Conservation (phyloP, 2,888 invertebrate species). For the Leptopilina syphax region DNA sequence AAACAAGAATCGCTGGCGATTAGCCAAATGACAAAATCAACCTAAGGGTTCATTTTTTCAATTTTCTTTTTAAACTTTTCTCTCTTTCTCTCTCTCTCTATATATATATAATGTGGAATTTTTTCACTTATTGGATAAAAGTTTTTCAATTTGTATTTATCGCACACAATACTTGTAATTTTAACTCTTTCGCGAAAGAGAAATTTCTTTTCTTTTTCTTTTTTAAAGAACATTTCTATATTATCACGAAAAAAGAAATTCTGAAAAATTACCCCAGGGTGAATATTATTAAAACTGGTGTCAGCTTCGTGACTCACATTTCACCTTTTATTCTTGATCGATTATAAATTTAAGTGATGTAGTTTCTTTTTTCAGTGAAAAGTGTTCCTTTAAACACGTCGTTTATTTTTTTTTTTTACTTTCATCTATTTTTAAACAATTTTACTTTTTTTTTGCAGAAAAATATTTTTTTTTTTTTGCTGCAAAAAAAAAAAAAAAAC, state of each 20-base stretch:
- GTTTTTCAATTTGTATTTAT: neutral
- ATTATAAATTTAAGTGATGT: neutral
- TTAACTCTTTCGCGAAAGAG: too few relatives aligned
- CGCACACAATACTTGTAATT: too few relatives aligned
- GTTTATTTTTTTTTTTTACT: neutral
- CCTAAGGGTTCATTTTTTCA: conserved; percentile 49
- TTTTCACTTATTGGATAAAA: neutral
- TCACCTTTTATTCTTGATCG: conserved; percentile 1
- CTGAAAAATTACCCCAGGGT: neutral
- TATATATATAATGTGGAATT: neutral
- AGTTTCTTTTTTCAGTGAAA: conserved; percentile 5
- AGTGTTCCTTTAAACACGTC: conserved; percentile 3
- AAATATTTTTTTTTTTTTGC: neutral
- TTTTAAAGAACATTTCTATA: too few relatives aligned
- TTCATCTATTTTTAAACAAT: neutral
- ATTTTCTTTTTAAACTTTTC: neutral
- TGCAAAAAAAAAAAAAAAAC: too few relatives aligned
- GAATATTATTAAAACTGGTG: conserved; percentile 20
- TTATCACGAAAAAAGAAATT: neutral
- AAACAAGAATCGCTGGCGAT: conserved; percentile 52
- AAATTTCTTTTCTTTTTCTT: too few relatives aligned
- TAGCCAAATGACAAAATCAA: conserved; percentile 60
- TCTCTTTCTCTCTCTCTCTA: neutral
- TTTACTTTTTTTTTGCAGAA: neutral
- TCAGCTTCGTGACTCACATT: conserved; percentile 3